phyloP scores from a whole-genome alignment of 2,888 invertebrate species.

The Bellardia pandia region DNA sequence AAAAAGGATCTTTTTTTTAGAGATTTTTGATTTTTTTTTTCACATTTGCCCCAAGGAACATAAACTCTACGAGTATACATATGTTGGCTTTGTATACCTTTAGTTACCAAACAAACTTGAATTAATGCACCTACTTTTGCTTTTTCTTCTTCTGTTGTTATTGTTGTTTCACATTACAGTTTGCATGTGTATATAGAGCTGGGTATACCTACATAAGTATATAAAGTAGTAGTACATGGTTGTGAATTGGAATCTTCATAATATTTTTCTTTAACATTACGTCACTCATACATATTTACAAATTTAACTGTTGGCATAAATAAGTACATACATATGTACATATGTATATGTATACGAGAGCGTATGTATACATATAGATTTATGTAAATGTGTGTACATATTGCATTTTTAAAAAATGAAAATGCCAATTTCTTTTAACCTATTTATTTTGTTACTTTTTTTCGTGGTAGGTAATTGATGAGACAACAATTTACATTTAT shows the following conservation, averaged over 20 bases:
- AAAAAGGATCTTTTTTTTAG: no score
- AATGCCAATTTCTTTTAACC: conserved; percentile 63
- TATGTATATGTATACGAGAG: neutral
- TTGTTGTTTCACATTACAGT: conserved; percentile 25
- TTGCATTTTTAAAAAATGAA: conserved; percentile 26
- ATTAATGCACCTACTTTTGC: conserved; percentile 39
- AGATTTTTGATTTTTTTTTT: no score
- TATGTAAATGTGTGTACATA: conserved; percentile 5
- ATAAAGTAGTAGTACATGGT: neutral
- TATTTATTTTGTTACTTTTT: conserved; percentile 18
- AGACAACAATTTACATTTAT: conserved; percentile 18
- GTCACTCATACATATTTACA: conserved; percentile 75
- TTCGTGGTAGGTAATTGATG: conserved; percentile 19
- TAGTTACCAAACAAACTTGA: conserved; percentile 42
- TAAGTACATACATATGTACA: neutral
- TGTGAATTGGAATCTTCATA: conserved; percentile 27
- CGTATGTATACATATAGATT: neutral
- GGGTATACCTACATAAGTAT: no score
- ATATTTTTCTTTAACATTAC: conserved; percentile 77
- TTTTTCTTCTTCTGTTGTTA: conserved; percentile 9
- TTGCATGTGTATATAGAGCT: neutral
- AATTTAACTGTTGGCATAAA: conserved; percentile 11
- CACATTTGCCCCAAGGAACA: no score
- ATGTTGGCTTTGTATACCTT: conserved; percentile 40
- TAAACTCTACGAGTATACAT: no score